A percentile compares a stretch with the other conserved stretches of the same genome.
These are phyloP conservation scores for Nannoperca obscura DNA, from an alignment of 2,797 vertebrate species.

Conservation along the genomic window DNA sequence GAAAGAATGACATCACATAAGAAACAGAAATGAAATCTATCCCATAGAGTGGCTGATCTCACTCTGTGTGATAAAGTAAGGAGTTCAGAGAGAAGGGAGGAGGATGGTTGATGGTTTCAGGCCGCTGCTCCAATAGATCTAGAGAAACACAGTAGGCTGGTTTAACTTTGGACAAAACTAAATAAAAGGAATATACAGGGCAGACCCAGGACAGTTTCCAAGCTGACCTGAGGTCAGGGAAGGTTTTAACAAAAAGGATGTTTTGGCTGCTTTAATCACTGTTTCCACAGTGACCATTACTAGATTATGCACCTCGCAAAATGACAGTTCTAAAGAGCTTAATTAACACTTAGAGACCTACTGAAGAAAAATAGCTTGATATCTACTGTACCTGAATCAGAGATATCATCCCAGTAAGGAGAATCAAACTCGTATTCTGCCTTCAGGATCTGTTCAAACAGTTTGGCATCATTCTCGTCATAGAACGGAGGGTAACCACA, in stretches of 20 bases:
- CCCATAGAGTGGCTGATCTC: not conserved
- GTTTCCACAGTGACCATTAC: not conserved
- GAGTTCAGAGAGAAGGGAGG: too few species aligned
- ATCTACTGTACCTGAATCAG: slow-evolving; percentile 90
- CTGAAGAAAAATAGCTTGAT: not conserved
- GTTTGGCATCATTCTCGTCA: slow-evolving; percentile 96
- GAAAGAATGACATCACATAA: not conserved
- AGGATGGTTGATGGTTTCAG: too few species aligned
- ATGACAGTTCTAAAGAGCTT: not conserved
- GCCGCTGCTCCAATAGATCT: not conserved
- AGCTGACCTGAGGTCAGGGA: not conserved
- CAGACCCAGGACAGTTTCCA: not conserved
- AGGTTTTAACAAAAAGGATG: not conserved
- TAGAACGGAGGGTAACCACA: slow-evolving; percentile 98
- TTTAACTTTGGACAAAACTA: not conserved
- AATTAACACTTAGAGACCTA: not conserved
- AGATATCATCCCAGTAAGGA: slow-evolving; percentile 99
- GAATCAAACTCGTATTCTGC: slow-evolving; percentile 98
- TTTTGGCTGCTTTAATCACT: not conserved
- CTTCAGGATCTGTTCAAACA: slow-evolving; percentile 97
- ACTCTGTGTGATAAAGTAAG: too few species aligned
- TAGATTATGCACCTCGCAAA: not conserved
- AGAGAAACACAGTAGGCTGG: not conserved
- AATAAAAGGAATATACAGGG: not conserved
- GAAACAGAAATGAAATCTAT: not conserved